Evolutionary conservation across 2,888 invertebrate species (phyloP).

Genomic region (Himalopsyche kuldschensis): DNA sequence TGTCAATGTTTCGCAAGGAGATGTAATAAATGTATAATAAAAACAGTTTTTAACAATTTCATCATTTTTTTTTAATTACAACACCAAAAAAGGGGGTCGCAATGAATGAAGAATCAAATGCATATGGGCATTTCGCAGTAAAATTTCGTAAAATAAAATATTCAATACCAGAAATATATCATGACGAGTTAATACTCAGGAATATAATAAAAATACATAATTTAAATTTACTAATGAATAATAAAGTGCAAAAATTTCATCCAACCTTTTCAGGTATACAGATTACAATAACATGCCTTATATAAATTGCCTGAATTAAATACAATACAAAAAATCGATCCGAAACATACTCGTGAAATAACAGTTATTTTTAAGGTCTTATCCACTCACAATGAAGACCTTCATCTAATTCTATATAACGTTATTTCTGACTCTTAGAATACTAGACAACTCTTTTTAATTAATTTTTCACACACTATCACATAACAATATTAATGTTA

Average conservation of each 20-base stretch:
- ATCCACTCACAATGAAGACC: background rate
- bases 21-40: background rate
- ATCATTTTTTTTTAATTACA: background rate
- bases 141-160: too few relatives aligned
- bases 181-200: background rate
- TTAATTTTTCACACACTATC: background rate
- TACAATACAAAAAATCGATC: background rate
- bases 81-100: background rate
- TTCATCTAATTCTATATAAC: background rate
- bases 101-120: too few relatives aligned
- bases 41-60: background rate
- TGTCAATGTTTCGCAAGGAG: background rate
- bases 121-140: too few relatives aligned
- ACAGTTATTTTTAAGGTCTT: background rate
- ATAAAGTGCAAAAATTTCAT: background rate
- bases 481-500: background rate
- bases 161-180: background rate
- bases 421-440: background rate
- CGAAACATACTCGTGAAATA: background rate
- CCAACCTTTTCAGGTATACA: background rate
- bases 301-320: background rate
- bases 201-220: background rate
- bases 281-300: background rate
- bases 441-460: background rate
- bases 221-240: background rate